Evolutionary conservation across 2,113 vertebrate genomes (phyloP).

Genomic region (Illadopsis cleaveri): DNA sequence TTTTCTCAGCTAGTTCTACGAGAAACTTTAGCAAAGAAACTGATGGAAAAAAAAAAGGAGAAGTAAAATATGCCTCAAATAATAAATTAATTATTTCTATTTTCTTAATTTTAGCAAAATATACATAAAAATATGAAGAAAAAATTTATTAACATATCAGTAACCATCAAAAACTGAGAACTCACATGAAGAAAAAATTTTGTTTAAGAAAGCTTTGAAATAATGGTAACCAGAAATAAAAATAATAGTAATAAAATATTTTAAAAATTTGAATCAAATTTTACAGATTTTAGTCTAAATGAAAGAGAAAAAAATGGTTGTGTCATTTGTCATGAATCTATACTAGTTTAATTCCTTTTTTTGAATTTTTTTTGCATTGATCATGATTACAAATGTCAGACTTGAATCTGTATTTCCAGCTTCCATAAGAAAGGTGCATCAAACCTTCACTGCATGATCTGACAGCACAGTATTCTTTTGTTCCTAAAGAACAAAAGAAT

Average conservation of each 20-base stretch:
- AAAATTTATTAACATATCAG: neutral
- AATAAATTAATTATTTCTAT: neutral
- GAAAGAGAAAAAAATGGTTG: neutral
- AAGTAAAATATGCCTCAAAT: neutral
- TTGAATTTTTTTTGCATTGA: neutral
- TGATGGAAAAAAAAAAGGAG: neutral
- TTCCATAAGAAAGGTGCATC: neutral
- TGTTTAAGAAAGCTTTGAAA: neutral
- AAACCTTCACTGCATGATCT: constrained; percentile 7
- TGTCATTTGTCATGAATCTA: neutral
- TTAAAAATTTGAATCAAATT: neutral
- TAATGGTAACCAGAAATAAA: neutral
- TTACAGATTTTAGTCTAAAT: neutral
- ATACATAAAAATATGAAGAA: neutral
- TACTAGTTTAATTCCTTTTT: neutral
- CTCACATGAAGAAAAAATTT: neutral
- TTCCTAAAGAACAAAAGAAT: constrained; percentile 63
- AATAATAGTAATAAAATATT: neutral
- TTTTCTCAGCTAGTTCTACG: neutral
- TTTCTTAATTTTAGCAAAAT: neutral
- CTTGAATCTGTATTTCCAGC: constrained; percentile 7
- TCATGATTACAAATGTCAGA: constrained; percentile 15
- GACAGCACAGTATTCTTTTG: constrained; percentile 26
- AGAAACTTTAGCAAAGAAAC: neutral
- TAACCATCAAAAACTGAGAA: neutral